Percentiles rank a stretch among this genome's conserved stretches.
Conservation (phyloP, 2,888 invertebrate genomes). For the Rambutsinella grinnellia region DNA sequence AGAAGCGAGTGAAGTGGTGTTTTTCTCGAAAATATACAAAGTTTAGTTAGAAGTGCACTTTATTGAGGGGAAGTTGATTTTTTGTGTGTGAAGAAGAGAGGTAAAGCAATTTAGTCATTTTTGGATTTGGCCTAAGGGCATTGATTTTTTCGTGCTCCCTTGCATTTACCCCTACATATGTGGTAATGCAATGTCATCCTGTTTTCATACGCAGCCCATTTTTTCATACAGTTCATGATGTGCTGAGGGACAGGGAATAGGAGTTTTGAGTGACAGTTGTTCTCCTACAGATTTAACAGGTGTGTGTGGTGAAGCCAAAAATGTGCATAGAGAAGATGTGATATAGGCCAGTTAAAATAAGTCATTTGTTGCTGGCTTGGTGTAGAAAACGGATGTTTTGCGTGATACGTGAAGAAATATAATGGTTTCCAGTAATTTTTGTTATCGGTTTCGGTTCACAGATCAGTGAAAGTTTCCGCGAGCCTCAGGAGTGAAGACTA, state of each 20-base stretch:
- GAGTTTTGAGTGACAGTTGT: constrained; percentile 40
- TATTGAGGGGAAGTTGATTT: too few species aligned
- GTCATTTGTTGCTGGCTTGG: background rate
- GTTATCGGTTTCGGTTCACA: background rate
- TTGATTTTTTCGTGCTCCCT: constrained; percentile 39
- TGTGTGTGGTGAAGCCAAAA: constrained; percentile 7
- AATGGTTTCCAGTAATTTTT: background rate
- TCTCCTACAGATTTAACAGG: constrained; percentile 38
- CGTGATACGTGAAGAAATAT: background rate
- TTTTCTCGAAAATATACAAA: too few species aligned
- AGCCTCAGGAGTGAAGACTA: background rate
- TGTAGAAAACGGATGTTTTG: background rate
- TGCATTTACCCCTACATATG: constrained; percentile 17
- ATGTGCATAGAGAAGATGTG: background rate
- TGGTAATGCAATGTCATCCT: constrained; percentile 7
- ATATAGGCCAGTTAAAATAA: constrained; percentile 10
- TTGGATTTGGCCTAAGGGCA: constrained; percentile 46
- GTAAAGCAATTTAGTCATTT: constrained; percentile 21
- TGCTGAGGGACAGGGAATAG: background rate
- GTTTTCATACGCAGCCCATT: background rate
- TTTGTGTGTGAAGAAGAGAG: too few species aligned
- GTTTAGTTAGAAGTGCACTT: too few species aligned
- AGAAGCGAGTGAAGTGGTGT: too few species aligned
- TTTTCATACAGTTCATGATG: background rate
- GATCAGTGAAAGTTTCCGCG: background rate